Evolutionary conservation across 2,888 invertebrate genomes (phyloP).

Genomic region (Rotaria socialis): DNA sequence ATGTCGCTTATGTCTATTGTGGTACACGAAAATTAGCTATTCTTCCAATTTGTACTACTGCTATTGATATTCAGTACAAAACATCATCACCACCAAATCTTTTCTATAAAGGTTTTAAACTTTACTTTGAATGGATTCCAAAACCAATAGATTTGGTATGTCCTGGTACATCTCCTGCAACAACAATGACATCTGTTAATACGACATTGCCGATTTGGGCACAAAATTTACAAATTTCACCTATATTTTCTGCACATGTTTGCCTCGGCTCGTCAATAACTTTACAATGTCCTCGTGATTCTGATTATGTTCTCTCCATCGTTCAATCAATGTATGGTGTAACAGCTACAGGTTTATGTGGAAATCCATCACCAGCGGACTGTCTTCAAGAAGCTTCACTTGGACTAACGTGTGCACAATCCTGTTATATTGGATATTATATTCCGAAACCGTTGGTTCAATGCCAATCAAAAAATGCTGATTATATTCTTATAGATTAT

Average conservation of each 20-base stretch:
- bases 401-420: constrained; percentile 22
- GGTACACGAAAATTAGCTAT: constrained; percentile 16
- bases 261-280: not conserved
- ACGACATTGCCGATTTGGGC: no score
- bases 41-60: constrained; percentile 13
- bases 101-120: constrained; percentile 42
- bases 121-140: constrained; percentile 41
- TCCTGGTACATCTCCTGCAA: not conserved
- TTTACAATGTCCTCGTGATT: not conserved
- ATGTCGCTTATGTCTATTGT: constrained; percentile 32
- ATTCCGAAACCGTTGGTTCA: constrained; percentile 10
- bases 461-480: constrained; percentile 32
- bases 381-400: not conserved
- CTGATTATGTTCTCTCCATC: not conserved
- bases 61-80: constrained; percentile 40
- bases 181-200: no score
- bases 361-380: not conserved
- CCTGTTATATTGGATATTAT: constrained; percentile 24
- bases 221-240: no score
- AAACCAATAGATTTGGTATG: not conserved
- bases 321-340: not conserved
- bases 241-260: not conserved
- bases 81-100: not conserved
- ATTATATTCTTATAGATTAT: constrained; percentile 40
- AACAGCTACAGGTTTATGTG: constrained; percentile 15